A percentile compares a stretch with the other conserved stretches of the same genome.
These are phyloP conservation scores for Batillaria attramentaria DNA, from an alignment of 1,140 invertebrate species.

Conservation along the genomic window DNA sequence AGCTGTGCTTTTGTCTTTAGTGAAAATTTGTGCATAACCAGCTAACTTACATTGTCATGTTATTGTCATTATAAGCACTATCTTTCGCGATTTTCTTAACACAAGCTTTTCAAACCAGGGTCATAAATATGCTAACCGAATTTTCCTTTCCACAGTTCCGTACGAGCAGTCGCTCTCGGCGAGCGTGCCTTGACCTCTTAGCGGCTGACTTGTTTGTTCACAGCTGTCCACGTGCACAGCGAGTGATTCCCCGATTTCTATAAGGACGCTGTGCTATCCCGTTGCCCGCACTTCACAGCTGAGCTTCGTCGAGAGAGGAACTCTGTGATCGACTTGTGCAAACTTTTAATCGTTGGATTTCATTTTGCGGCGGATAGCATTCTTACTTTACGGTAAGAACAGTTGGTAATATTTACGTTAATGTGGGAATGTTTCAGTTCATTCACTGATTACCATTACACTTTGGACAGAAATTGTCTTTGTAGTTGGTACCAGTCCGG, in stretches of 20 bases:
- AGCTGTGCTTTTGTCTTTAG: not conserved
- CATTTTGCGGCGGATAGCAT: not conserved
- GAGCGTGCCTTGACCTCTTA: slow-evolving; percentile 17
- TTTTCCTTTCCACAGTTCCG: slow-evolving; percentile 23
- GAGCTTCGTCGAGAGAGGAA: not conserved
- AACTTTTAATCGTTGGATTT: not conserved
- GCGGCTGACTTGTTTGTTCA: slow-evolving; percentile 21
- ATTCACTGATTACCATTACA: not conserved
- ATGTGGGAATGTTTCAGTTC: not conserved
- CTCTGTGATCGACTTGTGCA: not conserved
- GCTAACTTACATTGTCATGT: not conserved
- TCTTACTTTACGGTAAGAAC: not conserved
- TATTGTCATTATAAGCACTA: too few relatives aligned
- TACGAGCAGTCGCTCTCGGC: slow-evolving; percentile 1
- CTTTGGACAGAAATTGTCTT: not conserved
- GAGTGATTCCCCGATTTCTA: slow-evolving; percentile 38
- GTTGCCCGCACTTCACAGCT: not conserved
- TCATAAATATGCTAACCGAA: not conserved
- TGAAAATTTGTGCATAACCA: not conserved
- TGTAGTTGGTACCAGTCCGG: not conserved
- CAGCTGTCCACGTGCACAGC: slow-evolving; percentile 41
- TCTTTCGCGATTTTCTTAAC: not conserved
- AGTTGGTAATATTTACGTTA: not conserved
- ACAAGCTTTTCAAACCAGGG: not conserved
- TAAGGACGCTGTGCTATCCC: slow-evolving; percentile 5